Percentiles rank a stretch among this genome's conserved stretches.
phyloP scores from a whole-genome alignment of 2,113 vertebrate species.

The Nanorana parkeri region DNA sequence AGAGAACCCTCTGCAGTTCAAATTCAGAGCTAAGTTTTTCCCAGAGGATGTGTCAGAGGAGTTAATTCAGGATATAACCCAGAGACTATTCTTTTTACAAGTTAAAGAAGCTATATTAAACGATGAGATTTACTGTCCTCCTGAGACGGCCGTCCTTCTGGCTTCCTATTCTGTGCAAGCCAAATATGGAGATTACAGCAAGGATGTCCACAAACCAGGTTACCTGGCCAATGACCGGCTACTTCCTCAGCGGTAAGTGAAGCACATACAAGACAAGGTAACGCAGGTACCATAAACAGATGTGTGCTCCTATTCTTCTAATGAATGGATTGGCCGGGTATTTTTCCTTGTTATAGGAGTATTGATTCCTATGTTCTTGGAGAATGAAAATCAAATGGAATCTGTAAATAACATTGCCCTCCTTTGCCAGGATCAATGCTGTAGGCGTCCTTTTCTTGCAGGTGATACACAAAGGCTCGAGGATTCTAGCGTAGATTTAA shows the following conservation, averaged over 20 bases:
- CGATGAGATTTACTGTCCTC: slow-evolving; percentile 97
- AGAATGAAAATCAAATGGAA: slow-evolving; percentile 36
- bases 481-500: slow-evolving; percentile 4
- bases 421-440: slow-evolving; percentile 6
- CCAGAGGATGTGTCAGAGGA: slow-evolving; percentile 98
- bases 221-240: slow-evolving; percentile 93
- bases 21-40: slow-evolving; percentile 97
- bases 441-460: neutral
- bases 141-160: slow-evolving; percentile 95
- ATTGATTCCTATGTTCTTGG: slow-evolving; percentile 25
- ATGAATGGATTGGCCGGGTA: slow-evolving; percentile 12
- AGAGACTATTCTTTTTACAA: slow-evolving; percentile 97
- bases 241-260: slow-evolving; percentile 91
- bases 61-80: slow-evolving; percentile 97
- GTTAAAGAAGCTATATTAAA: slow-evolving; percentile 97
- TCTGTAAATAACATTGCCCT: slow-evolving; percentile 41
- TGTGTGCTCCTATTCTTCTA: slow-evolving; percentile 6
- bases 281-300: neutral
- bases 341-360: slow-evolving; percentile 2
- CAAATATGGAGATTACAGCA: slow-evolving; percentile 92
- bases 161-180: slow-evolving; percentile 95
- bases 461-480: slow-evolving; percentile 7
- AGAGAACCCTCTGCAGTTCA: slow-evolving; percentile 96
- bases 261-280: neutral
- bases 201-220: slow-evolving; percentile 89